These are phyloP conservation scores for Celastrina argiolus DNA, from an alignment of 2,888 invertebrate species.

Conservation along the genomic window DNA sequence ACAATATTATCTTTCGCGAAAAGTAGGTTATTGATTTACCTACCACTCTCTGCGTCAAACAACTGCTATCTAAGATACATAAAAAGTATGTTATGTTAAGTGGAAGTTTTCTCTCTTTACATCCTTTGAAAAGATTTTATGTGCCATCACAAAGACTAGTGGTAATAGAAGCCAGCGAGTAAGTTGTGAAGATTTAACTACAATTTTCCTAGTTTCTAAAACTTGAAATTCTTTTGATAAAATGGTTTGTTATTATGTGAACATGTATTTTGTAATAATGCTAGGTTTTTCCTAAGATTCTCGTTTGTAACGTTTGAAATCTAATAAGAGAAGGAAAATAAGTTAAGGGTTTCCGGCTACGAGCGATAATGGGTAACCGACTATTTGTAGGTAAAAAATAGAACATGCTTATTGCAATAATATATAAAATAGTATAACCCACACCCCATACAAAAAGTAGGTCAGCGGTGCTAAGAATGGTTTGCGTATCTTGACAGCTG, in stretches of 20 bases:
- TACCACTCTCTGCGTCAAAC: background rate
- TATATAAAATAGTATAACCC: too few relatives aligned
- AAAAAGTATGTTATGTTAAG: conserved; percentile 14
- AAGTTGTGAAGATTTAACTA: conserved; percentile 14
- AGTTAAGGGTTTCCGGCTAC: too few relatives aligned
- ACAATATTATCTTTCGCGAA: background rate
- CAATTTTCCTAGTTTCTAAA: conserved; percentile 10
- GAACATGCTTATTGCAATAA: too few relatives aligned
- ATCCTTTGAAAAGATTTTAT: conserved; percentile 16
- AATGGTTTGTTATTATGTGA: background rate
- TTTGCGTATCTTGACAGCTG: too few relatives aligned
- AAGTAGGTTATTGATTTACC: conserved; percentile 1
- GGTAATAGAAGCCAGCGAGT: background rate
- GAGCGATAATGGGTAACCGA: too few relatives aligned
- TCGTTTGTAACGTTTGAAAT: too few relatives aligned
- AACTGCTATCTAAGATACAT: conserved; percentile 12
- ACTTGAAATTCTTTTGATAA: background rate
- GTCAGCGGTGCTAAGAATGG: too few relatives aligned
- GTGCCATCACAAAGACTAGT: conserved; percentile 8
- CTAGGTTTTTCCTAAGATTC: too few relatives aligned
- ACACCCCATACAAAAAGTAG: too few relatives aligned
- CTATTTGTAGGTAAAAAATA: too few relatives aligned
- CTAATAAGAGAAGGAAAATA: too few relatives aligned
- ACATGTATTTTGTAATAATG: background rate
- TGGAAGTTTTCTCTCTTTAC: conserved; percentile 8